Evolutionary conservation across 2,113 vertebrate species (phyloP).

Genomic region (Benthochromis sp.): DNA sequence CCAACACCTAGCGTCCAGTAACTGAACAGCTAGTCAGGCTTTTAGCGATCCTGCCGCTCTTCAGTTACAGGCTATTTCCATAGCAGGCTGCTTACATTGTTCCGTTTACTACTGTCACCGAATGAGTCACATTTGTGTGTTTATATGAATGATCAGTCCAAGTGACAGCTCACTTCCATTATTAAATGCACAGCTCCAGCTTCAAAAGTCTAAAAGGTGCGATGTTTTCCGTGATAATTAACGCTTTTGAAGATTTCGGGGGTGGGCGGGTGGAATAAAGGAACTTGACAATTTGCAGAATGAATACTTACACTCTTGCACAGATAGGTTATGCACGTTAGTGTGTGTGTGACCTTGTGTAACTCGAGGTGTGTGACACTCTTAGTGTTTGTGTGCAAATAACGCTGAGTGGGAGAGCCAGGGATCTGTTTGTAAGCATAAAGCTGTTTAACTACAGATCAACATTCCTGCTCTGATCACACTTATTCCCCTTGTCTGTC

Average conservation of each 20-base stretch:
- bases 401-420: neutral
- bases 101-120: neutral
- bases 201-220: neutral
- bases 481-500: conserved; percentile 41
- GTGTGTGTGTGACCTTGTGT: neutral
- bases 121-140: neutral
- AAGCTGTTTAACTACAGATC: conserved; percentile 70
- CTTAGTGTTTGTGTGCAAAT: conserved; percentile 32
- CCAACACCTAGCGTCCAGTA: neutral
- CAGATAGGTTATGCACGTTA: neutral
- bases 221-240: neutral
- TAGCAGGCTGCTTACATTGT: neutral
- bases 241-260: neutral
- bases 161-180: neutral
- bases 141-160: neutral
- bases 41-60: neutral
- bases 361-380: neutral
- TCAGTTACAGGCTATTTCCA: neutral
- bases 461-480: conserved; percentile 65
- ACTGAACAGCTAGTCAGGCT: accelerated
- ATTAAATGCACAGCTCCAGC: neutral
- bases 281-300: neutral
- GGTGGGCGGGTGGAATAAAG: neutral
- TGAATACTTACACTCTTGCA: neutral
- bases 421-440: conserved; percentile 43